These are phyloP conservation scores for Netelia fuscicornis DNA, from an alignment of 2,888 invertebrate genomes.

Conservation along the genomic window DNA sequence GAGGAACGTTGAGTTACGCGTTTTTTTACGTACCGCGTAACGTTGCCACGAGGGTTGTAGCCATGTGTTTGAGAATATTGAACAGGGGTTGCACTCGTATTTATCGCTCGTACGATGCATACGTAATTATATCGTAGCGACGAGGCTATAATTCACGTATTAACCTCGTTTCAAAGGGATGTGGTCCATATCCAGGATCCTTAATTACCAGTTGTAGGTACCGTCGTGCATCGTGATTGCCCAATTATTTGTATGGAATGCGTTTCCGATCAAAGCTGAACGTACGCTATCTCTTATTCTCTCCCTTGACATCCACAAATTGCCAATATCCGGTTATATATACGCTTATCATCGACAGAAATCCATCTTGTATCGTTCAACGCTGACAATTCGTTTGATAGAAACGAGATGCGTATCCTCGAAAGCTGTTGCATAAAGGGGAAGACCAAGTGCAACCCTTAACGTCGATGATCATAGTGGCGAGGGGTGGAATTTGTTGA, in stretches of 20 bases:
- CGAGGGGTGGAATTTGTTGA: no score
- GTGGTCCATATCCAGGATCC: slow-evolving; percentile 8
- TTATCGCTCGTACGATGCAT: slow-evolving; percentile 8
- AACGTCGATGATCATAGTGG: no score
- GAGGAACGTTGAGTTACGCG: background rate
- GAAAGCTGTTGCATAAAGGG: no score
- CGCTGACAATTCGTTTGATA: no score
- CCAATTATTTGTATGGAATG: slow-evolving; percentile 36
- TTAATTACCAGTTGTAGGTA: slow-evolving; percentile 8
- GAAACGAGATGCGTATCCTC: no score
- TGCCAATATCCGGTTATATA: background rate
- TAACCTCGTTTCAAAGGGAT: background rate
- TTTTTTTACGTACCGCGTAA: background rate
- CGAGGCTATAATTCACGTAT: slow-evolving; percentile 3
- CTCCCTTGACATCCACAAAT: background rate
- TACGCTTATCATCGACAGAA: background rate
- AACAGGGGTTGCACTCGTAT: background rate
- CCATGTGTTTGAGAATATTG: background rate
- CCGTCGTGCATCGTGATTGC: slow-evolving; percentile 17
- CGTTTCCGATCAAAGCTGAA: slow-evolving; percentile 32
- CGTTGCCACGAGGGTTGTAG: no score
- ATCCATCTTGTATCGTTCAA: background rate
- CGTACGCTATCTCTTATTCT: background rate
- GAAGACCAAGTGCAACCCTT: no score
- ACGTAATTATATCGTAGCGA: background rate